Base-by-base conservation (phyloP, 2,797 vertebrate species). In the Scolopax bukidnonensis region DNA sequence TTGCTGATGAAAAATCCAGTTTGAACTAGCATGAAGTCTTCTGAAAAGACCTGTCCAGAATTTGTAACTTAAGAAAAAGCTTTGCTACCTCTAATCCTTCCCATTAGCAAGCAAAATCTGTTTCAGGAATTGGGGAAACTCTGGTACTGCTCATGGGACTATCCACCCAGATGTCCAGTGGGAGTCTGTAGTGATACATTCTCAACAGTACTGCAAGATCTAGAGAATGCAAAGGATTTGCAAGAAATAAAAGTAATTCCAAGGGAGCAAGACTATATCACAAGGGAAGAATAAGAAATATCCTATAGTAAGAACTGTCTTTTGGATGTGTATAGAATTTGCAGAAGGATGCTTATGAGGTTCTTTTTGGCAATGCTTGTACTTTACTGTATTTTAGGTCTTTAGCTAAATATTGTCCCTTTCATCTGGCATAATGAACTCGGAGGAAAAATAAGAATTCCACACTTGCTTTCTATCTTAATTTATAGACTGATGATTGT, bases 1-100 rank as follows among this genome's bases (percentile, higher is more conserved):
- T 94, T 93, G 32, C 33, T 92, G 82, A 87, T 47, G 20, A 91
- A 88, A 95, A 96, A 80, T 80, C 45, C 61, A 61, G 47, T 85
- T 77, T 83, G 41, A 71, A 80, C 43, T 57, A 38, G 32, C 0
- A 0, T 41, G 43, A 93, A 48, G 19, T 85, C 85, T 84, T 94
- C 64, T 75, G 54, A 53, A 80, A 93, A 71, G 21, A 2, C 15
- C 36, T 70, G 11, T 70, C 23, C 4, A 6, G 56, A 89, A 87
- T 61, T 69, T 14, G 21, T 40, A 69, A 86, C 8, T 71, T n/a
- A 67, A 69, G 40, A 88, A 48, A 48, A 85, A 91, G 8, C 7
- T 91, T 83, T 65, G 6, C 12, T 63, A 2, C n/a, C 41, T 65
- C 5, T 43, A 87, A 53, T 63, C 25, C 16, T 86, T 73, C 43